Evolutionary conservation across 2,113 vertebrate species (phyloP).

Genomic region (Corythornis madagascariensis): DNA sequence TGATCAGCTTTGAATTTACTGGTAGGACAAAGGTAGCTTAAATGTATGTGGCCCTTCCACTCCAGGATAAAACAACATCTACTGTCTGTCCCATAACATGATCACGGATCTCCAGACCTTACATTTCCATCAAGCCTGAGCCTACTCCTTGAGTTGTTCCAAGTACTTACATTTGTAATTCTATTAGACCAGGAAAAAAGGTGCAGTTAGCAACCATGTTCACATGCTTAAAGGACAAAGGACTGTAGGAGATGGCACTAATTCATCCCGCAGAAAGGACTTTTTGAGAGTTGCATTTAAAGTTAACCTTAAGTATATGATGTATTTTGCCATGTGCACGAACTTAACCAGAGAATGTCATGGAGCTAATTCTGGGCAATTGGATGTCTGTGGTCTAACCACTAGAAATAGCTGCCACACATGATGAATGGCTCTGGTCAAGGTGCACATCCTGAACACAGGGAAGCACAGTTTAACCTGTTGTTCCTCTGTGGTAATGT

Average conservation of each 20-base stretch:
- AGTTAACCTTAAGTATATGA: conserved; percentile 34
- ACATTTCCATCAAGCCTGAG: conserved; percentile 27
- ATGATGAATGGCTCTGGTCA: conserved; percentile 64
- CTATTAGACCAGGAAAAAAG: background rate
- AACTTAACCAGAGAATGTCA: conserved; percentile 54
- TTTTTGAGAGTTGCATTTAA: background rate
- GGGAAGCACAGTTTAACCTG: conserved; percentile 10
- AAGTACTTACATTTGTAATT: conserved; percentile 22
- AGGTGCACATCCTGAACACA: conserved; percentile 45
- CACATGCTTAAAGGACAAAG: background rate
- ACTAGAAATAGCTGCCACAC: conserved; percentile 17
- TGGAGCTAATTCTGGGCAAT: conserved; percentile 55
- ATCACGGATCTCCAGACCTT: background rate
- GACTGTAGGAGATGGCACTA: background rate
- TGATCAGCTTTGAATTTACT: background rate
- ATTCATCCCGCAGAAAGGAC: background rate
- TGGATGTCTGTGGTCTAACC: conserved; percentile 69
- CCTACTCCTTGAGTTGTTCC: background rate
- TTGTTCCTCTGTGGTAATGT: background rate
- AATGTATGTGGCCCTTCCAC: background rate
- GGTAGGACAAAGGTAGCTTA: background rate
- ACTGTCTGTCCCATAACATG: background rate
- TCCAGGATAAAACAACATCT: background rate
- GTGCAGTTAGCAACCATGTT: background rate
- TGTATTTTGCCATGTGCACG: conserved; percentile 40